These are phyloP conservation scores for Eucera pruinosa DNA, from an alignment of 2,888 invertebrate genomes.

Conservation along the genomic window DNA sequence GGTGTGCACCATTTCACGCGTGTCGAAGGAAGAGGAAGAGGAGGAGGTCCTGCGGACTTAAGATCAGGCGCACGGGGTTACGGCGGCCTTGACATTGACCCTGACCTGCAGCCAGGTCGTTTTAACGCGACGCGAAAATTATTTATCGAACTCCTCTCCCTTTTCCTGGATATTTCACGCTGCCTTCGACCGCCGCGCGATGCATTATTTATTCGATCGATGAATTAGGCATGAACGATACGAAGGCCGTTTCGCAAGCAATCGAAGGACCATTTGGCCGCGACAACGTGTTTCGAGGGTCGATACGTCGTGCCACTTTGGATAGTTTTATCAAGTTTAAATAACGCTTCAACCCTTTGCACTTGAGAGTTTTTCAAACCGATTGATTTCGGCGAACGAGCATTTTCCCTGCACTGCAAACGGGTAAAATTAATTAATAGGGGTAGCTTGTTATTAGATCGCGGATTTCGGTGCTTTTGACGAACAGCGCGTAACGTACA, in stretches of 20 bases:
- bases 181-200: not conserved
- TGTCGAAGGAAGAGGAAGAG: no score
- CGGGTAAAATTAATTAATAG: no score
- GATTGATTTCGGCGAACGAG: no score
- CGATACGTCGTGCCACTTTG: no score
- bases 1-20: not conserved
- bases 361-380: no score
- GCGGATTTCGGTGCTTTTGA: no score
- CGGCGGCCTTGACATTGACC: conserved; percentile 59
- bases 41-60: not conserved
- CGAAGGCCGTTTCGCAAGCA: not conserved
- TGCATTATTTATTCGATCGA: conserved; percentile 38
- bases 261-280: conserved; percentile 20
- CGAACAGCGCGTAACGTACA: no score
- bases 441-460: no score
- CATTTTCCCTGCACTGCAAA: no score
- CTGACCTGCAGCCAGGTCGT: conserved; percentile 49
- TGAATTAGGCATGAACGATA: conserved; percentile 40
- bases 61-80: not conserved
- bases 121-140: conserved; percentile 41
- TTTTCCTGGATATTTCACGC: conserved; percentile 33
- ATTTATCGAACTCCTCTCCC: conserved; percentile 44
- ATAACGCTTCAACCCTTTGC: no score
- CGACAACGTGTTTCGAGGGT: not conserved
- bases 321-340: no score